Percentiles rank a stretch among this genome's conserved stretches.
phyloP scores from a whole-genome alignment of 2,113 vertebrate genomes.

The Plotosus lineatus region DNA sequence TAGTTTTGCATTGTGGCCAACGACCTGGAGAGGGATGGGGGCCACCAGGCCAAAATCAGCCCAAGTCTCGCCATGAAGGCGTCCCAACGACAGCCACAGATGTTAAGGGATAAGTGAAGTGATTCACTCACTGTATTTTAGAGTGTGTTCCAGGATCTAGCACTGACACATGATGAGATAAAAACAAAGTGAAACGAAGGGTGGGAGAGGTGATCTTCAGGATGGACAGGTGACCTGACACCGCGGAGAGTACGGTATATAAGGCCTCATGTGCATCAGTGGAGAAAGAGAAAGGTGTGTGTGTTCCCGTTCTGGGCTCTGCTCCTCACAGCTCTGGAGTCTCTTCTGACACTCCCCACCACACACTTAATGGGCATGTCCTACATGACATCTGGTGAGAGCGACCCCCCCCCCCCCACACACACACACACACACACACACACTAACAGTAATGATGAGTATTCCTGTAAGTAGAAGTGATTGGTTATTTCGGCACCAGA shows the following conservation, averaged over 20 bases:
- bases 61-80: too few relatives aligned
- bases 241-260: constrained; percentile 35
- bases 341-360: constrained; percentile 53
- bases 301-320: constrained; percentile 48
- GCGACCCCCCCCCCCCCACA: too few relatives aligned
- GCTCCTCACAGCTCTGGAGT: constrained; percentile 42
- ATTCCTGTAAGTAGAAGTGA: background rate
- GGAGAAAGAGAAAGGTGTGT: background rate
- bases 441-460: background rate
- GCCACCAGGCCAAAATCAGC: too few relatives aligned
- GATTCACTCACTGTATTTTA: too few relatives aligned
- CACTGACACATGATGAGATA: background rate
- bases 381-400: constrained; percentile 57
- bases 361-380: constrained; percentile 48
- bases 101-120: too few relatives aligned
- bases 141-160: constrained; percentile 27
- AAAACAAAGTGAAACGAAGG: background rate
- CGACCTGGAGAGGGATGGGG: too few relatives aligned
- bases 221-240: constrained; percentile 35
- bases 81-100: too few relatives aligned
- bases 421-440: constrained; percentile 1
- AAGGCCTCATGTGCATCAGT: constrained; percentile 14
- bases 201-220: constrained; percentile 19
- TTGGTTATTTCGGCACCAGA: constrained; percentile 13
- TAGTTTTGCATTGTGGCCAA: too few relatives aligned